phyloP scores from a whole-genome alignment of 1,140 invertebrate genomes.

The Drosophila tropicalis region DNA sequence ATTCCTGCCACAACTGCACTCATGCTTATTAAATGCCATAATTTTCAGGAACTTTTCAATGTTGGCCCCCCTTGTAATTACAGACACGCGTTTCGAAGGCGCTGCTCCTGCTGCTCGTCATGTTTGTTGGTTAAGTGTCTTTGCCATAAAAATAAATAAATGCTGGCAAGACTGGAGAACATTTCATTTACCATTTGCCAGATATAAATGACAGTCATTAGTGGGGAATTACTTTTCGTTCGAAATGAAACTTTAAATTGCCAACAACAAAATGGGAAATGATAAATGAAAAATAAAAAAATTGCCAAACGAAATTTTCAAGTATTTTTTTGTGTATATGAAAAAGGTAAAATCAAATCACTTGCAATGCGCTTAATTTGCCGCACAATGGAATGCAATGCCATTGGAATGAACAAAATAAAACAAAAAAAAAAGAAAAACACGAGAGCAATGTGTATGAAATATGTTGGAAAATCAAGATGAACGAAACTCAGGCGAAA shows the following conservation, averaged over 20 bases:
- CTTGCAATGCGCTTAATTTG: slow-evolving; percentile 76
- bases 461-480: slow-evolving; percentile 50
- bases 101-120: slow-evolving; percentile 20
- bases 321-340: slow-evolving; percentile 59
- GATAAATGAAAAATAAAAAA: neutral
- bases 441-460: slow-evolving; percentile 14
- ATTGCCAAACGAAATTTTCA: slow-evolving; percentile 60
- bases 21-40: slow-evolving; percentile 66
- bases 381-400: slow-evolving; percentile 63
- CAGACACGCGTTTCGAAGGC: slow-evolving; percentile 41
- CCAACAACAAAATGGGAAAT: slow-evolving; percentile 11
- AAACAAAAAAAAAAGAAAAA: neutral
- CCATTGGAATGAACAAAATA: slow-evolving; percentile 17
- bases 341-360: slow-evolving; percentile 63
- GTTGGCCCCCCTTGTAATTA: slow-evolving; percentile 57
- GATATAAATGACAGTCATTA: slow-evolving; percentile 75
- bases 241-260: slow-evolving; percentile 62
- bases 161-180: slow-evolving; percentile 52
- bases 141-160: slow-evolving; percentile 73
- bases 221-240: slow-evolving; percentile 69
- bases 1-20: slow-evolving; percentile 33
- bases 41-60: slow-evolving; percentile 56
- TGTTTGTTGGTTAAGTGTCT: slow-evolving; percentile 38
- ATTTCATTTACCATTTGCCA: slow-evolving; percentile 63
- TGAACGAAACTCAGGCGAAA: slow-evolving; percentile 40